Evolutionary conservation across 2,888 invertebrate species (phyloP).

Genomic region (Diarsia brunnea): DNA sequence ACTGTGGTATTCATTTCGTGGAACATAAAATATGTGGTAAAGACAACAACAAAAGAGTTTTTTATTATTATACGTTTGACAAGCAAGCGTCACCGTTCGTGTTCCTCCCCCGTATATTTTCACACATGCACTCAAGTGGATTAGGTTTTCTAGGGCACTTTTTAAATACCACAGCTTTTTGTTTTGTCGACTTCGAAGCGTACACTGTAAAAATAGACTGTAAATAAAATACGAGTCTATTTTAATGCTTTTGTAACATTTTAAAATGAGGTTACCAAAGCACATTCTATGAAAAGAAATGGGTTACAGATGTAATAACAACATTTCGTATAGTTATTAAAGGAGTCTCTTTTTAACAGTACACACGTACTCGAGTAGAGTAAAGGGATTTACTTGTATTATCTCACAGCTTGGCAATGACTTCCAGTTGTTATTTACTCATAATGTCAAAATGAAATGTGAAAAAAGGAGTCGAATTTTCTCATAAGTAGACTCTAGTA

Average conservation of each 20-base stretch:
- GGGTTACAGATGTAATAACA: neutral
- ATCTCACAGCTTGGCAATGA: neutral
- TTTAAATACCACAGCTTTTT: slow-evolving; percentile 52
- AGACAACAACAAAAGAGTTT: no score
- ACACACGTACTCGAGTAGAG: neutral
- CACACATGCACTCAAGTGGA: slow-evolving; percentile 54
- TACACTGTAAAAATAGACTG: slow-evolving; percentile 24
- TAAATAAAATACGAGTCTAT: slow-evolving; percentile 46
- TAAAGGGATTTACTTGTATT: neutral
- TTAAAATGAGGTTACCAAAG: slow-evolving; percentile 38
- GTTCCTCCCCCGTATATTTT: slow-evolving; percentile 30
- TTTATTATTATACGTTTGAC: neutral
- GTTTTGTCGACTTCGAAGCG: slow-evolving; percentile 40
- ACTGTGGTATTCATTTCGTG: neutral
- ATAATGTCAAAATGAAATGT: neutral
- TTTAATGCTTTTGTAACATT: slow-evolving; percentile 10
- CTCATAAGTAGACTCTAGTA: neutral
- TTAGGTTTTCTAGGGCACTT: slow-evolving; percentile 58
- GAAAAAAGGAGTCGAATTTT: neutral
- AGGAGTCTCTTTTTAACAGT: neutral
- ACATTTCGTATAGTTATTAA: neutral
- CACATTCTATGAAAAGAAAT: slow-evolving; percentile 17
- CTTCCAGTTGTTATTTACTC: neutral
- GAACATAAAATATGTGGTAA: neutral
- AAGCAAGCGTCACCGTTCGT: neutral